These are phyloP conservation scores for Pyrgilauda ruficollis DNA, from an alignment of 2,113 vertebrate species.

Conservation along the genomic window DNA sequence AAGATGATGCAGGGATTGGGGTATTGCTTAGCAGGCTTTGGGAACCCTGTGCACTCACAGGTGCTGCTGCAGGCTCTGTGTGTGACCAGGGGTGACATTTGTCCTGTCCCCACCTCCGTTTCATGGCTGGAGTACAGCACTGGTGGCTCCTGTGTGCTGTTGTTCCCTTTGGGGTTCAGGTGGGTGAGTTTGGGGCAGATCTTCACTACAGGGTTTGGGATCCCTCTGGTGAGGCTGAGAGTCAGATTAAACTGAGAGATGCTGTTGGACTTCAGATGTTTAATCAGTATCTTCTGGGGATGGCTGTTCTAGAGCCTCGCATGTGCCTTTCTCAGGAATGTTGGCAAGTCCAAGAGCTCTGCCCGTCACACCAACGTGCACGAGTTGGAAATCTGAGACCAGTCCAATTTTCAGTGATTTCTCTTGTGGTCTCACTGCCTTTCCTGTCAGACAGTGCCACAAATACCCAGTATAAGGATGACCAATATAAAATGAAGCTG, in stretches of 20 bases:
- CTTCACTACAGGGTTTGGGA: background rate
- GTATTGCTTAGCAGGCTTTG: background rate
- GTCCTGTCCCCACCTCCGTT: background rate
- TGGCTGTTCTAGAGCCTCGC: background rate
- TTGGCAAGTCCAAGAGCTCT: background rate
- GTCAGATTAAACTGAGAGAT: background rate
- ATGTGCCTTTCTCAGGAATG: background rate
- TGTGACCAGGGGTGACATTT: background rate
- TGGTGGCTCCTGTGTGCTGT: background rate
- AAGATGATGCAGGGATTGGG: background rate
- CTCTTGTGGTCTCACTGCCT: background rate
- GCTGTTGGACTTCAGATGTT: background rate
- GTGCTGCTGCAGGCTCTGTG: background rate
- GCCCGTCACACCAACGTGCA: accelerated
- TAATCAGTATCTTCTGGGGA: background rate
- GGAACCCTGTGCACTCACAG: background rate
- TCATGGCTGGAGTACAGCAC: background rate
- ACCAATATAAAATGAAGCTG: background rate
- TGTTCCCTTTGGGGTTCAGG: background rate
- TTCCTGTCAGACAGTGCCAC: background rate
- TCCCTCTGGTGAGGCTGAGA: background rate
- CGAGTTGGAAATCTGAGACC: background rate
- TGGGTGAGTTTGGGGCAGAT: background rate
- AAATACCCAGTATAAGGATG: background rate
- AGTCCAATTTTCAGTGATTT: background rate